These are phyloP conservation scores for Heliconius cydno DNA, from an alignment of 2,888 invertebrate species.

Conservation along the genomic window DNA sequence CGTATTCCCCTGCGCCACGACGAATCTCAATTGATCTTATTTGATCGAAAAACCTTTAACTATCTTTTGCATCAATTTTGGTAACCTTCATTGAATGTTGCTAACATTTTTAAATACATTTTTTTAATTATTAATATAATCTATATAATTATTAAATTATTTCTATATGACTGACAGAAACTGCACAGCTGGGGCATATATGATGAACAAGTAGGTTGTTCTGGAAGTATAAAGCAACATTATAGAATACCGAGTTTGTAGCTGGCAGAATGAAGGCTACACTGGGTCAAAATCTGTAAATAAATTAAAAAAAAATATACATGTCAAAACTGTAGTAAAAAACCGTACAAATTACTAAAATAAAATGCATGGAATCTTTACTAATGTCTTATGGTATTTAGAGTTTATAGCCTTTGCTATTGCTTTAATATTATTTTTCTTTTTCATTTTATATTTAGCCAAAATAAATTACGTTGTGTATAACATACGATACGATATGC, in stretches of 20 bases:
- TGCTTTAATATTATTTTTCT: constrained; percentile 63
- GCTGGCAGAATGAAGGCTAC: background rate
- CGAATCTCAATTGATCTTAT: no score
- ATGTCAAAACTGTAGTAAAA: background rate
- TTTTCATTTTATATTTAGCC: constrained; percentile 66
- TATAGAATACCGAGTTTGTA: background rate
- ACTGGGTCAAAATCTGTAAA: no score
- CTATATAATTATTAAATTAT: no score
- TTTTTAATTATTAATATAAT: no score
- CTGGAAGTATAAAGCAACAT: no score
- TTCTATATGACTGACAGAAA: no score
- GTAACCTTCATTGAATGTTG: background rate
- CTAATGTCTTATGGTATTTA: constrained; percentile 70
- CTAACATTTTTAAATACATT: no score
- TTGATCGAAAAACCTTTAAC: background rate
- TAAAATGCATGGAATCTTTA: constrained; percentile 62
- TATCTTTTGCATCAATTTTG: background rate
- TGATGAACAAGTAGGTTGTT: no score
- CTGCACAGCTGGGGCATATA: no score
- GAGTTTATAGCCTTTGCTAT: constrained; percentile 67
- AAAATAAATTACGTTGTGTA: constrained; percentile 62
- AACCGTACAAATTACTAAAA: constrained; percentile 23
- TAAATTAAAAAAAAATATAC: constrained; percentile 12
- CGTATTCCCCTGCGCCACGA: no score
- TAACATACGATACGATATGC: constrained; percentile 60